phyloP scores from a whole-genome alignment of 2,113 vertebrate species.

The Clarias gariepinus region DNA sequence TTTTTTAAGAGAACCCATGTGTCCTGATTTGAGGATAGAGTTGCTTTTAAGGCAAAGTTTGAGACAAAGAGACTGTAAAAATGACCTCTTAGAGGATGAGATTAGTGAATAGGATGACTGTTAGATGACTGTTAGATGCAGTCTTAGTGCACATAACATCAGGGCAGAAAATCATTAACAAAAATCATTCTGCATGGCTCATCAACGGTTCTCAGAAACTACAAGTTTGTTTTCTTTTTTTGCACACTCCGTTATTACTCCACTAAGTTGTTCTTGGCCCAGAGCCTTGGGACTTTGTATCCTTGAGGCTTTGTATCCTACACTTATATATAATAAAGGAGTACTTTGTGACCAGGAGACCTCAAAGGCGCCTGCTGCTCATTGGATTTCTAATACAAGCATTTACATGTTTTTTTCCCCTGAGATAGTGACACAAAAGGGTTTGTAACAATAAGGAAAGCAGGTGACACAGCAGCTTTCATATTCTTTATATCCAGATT shows the following conservation, averaged over 20 bases:
- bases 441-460: neutral
- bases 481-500: neutral
- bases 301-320: slow-evolving; percentile 19
- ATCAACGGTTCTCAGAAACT: neutral
- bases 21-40: slow-evolving; percentile 56
- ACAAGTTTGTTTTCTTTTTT: neutral
- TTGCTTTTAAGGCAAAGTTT: slow-evolving; percentile 57
- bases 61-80: slow-evolving; percentile 51
- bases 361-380: slow-evolving; percentile 24
- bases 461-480: slow-evolving; percentile 17
- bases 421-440: slow-evolving; percentile 1
- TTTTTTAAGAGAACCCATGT: slow-evolving; percentile 68
- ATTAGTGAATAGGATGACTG: neutral
- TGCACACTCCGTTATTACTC: neutral
- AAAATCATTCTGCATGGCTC: neutral
- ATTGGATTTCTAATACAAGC: slow-evolving; percentile 44
- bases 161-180: neutral
- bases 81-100: slow-evolving; percentile 23
- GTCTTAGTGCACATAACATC: neutral
- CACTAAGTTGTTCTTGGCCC: slow-evolving; percentile 34
- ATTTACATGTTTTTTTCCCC: slow-evolving; percentile 27
- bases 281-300: slow-evolving; percentile 11
- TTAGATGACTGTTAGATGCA: too few relatives aligned
- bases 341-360: slow-evolving; percentile 6
- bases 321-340: slow-evolving; percentile 42